Evolutionary conservation across 2,113 vertebrate genomes (phyloP), one percentile per base, ranked within the genome.

Genomic region (Scomber colias): DNA sequence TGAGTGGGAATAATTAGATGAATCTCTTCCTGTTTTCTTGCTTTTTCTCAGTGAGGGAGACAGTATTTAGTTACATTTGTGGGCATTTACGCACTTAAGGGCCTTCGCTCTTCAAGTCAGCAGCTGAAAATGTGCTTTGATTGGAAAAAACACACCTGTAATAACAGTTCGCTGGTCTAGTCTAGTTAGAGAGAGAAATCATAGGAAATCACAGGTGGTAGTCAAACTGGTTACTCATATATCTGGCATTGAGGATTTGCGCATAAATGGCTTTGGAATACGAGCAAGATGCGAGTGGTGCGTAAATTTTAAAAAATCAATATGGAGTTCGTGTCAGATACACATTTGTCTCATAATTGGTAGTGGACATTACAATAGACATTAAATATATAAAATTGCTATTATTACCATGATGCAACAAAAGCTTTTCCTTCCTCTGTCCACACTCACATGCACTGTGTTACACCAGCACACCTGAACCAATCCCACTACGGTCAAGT

Each of bases 81-180:
- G 31, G 17, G 3, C 24, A 31, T 88, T 84, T 73, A 68, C 78
- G 77, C 83, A 57, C 84, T 56, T 11, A 44, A 11, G 35, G 40
- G 46, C 4, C 27, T 65, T 84, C 24, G 63, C 74, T 86, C 70
- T 68, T 48, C 55, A 48, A 16, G 27, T 4, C 35, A 21, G 66
- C 45, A 59, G 70, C 59, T n/a, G 6, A 59, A 64, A 72, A 72
- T 76, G 78, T 63, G 66, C 72, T 73, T 71, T 81, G 86, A 31
- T 85, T 61, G 49, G 87, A 81, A 89, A 85, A 84, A 62, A 45
- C 55, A 1, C 21, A 30, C 70, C 13, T 44, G 35, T 54, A 31
- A 55, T 17, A 64, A 30, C 55, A 31, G 70, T 8, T 63, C 27
- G 16, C 0, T 12, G 51, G 24, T 65, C n/a, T 63, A 13, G 7